phyloP scores from a whole-genome alignment of 2,113 vertebrate genomes.

The Carlito syrichta region DNA sequence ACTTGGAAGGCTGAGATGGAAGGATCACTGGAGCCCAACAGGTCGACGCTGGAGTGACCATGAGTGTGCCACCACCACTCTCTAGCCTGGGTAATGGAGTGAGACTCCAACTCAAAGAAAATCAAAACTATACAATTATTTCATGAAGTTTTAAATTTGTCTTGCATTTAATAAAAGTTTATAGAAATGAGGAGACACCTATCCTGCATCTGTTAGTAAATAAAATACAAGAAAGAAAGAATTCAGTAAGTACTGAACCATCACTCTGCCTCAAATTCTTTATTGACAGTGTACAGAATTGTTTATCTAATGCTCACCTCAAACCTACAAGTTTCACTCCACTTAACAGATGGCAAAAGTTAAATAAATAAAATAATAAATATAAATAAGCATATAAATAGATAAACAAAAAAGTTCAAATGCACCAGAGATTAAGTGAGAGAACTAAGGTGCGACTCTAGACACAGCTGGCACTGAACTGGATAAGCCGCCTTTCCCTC shows the following conservation, averaged over 20 bases:
- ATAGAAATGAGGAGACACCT: background rate
- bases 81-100: too few relatives aligned
- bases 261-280: background rate
- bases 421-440: background rate
- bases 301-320: background rate
- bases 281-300: background rate
- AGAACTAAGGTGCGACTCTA: background rate
- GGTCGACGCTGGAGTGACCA: too few relatives aligned
- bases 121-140: background rate
- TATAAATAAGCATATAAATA: too few relatives aligned
- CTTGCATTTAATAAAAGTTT: background rate
- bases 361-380: too few relatives aligned
- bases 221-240: background rate
- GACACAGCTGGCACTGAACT: background rate
- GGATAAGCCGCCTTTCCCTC: background rate
- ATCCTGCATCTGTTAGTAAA: background rate
- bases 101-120: too few relatives aligned
- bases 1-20: too few relatives aligned
- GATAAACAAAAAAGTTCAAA: background rate
- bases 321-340: conserved; percentile 9
- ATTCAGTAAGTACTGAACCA: background rate
- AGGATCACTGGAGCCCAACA: too few relatives aligned
- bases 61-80: too few relatives aligned
- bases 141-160: too few relatives aligned
- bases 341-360: background rate